Evolutionary conservation across 2,888 invertebrate genomes (phyloP).

Genomic region (Lasioglossum marginatum): DNA sequence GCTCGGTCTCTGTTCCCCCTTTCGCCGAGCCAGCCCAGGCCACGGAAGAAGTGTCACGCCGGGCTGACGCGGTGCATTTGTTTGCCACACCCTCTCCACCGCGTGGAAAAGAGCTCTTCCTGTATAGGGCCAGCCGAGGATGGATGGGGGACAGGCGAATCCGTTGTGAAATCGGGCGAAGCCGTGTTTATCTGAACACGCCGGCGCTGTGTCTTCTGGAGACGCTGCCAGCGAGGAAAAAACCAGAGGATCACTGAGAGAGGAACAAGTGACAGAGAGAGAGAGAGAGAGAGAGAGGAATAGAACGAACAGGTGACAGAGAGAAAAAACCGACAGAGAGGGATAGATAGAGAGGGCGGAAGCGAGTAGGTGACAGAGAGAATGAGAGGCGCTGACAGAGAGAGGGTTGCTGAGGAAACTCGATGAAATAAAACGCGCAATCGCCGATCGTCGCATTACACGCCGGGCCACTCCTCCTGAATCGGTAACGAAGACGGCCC

Average conservation of each 20-base stretch:
- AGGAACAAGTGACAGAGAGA: not conserved
- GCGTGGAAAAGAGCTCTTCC: slow-evolving; percentile 66
- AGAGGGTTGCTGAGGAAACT: not conserved
- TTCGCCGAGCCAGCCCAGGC: slow-evolving; percentile 61
- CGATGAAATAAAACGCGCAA: slow-evolving; percentile 16
- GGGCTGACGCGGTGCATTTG: slow-evolving; percentile 81
- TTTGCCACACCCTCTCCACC: slow-evolving; percentile 77
- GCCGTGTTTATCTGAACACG: slow-evolving; percentile 40
- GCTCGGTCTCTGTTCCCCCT: slow-evolving; percentile 53
- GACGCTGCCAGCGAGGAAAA: not conserved
- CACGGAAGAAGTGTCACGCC: slow-evolving; percentile 77
- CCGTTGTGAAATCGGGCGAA: slow-evolving; percentile 59
- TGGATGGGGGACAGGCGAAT: slow-evolving; percentile 46
- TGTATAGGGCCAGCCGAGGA: slow-evolving; percentile 55
- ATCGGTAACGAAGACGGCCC: slow-evolving; percentile 15
- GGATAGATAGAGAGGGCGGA: not conserved
- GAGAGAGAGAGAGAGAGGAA: not conserved
- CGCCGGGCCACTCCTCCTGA: not conserved
- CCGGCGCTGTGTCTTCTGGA: not conserved
- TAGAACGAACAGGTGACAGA: not conserved
- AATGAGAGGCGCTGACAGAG: not conserved
- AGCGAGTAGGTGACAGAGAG: not conserved
- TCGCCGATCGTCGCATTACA: slow-evolving; percentile 35
- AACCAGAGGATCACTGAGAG: not conserved
- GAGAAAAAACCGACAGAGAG: not conserved